These are phyloP conservation scores for Heteromurus nitidus DNA, from an alignment of 2,888 invertebrate species.

Conservation along the genomic window DNA sequence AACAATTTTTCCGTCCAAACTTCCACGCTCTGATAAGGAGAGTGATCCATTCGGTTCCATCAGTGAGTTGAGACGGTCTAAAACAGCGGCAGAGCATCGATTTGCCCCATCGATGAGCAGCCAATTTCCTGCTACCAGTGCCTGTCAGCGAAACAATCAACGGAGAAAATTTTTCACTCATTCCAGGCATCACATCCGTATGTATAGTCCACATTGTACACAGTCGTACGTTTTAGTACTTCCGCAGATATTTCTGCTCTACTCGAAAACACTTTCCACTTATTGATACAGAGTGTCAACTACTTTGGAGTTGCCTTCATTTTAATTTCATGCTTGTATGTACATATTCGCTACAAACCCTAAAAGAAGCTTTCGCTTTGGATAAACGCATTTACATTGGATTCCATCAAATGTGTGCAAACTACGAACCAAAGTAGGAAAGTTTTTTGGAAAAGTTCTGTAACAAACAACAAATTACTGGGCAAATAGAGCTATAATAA, in stretches of 20 bases:
- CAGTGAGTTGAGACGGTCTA: constrained; percentile 96
- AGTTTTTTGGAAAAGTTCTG: constrained; percentile 34
- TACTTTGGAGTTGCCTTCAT: too few relatives aligned
- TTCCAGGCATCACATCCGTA: too few relatives aligned
- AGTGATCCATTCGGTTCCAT: constrained; percentile 94
- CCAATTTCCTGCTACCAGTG: constrained; percentile 88
- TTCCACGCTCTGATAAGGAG: constrained; percentile 92
- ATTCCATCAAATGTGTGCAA: constrained; percentile 17
- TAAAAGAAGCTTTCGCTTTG: too few relatives aligned
- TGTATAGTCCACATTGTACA: too few relatives aligned
- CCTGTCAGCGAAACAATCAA: constrained; percentile 76
- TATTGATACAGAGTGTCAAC: too few relatives aligned
- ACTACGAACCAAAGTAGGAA: constrained; percentile 11
- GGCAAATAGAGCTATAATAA: constrained; percentile 45
- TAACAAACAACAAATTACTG: constrained; percentile 56
- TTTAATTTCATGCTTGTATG: too few relatives aligned
- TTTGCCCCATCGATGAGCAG: constrained; percentile 94
- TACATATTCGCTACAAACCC: too few relatives aligned
- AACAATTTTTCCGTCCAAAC: constrained; percentile 82
- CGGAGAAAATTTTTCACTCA: constrained; percentile 18
- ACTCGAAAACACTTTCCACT: too few relatives aligned
- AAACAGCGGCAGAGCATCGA: constrained; percentile 95
- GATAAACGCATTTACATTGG: too few relatives aligned
- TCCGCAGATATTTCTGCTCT: too few relatives aligned
- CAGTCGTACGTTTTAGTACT: too few relatives aligned